Evolutionary conservation across 2,113 vertebrate genomes (phyloP), one percentile per base, ranked within the genome.

Genomic region (Oreotragus oreotragus): DNA sequence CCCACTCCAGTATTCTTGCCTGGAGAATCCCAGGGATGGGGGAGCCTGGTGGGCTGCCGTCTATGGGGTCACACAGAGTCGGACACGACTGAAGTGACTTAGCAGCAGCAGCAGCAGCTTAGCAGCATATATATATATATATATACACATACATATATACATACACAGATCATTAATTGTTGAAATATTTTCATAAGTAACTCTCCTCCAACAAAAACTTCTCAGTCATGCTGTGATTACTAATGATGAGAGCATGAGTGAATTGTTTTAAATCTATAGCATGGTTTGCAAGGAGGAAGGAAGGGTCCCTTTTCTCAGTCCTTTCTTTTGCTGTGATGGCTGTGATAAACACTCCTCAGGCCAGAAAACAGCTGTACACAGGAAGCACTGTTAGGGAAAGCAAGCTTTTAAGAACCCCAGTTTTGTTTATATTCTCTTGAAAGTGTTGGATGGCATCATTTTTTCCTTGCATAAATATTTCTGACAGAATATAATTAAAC

Each of bases 401-500:
- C 66, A 62, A 84, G 80, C 76, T 93, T 89, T 70, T 90, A 96
- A 93, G 97, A 96, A 83, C 66, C 55, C 76, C 80, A 89, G 84
- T 84, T 98, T 96, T 98, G 81, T 98, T 98, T 97, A 94, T 39
- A 70, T 70, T 73, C 10, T 76, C 12, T 76, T 76, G 39, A 76
- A 43, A 43, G 23, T 43, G 23, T 91, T 97, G 88, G 49, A 93
- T 80, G 98, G 90, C 90, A 95, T 97, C 1, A 84, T 97, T 98
- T 97, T 19, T 97, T 83, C 86, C 43, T 81, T 84, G 15, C 60
- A 49, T 97, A 97, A 98, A 97, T 98, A 96, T 84, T 80, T 95
- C 83, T 51, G 79, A 81, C 39, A 95, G 47, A 83, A 84, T 55
- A 86, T 96, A 96, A 95, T 91, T 97, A 92, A 96, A 90, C 64